These are phyloP conservation scores for Leptopilina clavipes DNA, from an alignment of 1,140 invertebrate species.

Conservation along the genomic window DNA sequence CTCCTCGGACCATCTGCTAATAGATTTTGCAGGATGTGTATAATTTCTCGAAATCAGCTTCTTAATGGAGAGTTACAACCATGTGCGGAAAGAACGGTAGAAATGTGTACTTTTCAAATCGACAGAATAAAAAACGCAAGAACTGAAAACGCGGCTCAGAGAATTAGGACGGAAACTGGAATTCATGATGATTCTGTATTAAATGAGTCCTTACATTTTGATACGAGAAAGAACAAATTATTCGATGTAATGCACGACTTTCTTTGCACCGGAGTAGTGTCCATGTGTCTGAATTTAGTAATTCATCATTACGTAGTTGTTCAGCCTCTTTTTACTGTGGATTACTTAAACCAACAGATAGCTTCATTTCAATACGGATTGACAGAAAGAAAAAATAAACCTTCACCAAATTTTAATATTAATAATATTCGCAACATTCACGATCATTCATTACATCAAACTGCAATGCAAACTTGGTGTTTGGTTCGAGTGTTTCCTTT, in stretches of 20 bases:
- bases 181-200: conserved; percentile 31
- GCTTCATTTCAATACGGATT: conserved; percentile 52
- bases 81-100: neutral
- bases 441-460: conserved; percentile 52
- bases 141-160: neutral
- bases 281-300: conserved; percentile 47
- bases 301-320: conserved; percentile 38
- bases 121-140: neutral
- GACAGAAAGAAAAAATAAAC: conserved; percentile 54
- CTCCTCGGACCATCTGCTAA: conserved; percentile 30
- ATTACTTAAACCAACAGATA: conserved; percentile 49
- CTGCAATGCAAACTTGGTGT: conserved; percentile 57
- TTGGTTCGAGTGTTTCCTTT: conserved; percentile 52
- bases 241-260: conserved; percentile 54
- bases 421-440: conserved; percentile 41
- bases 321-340: conserved; percentile 41
- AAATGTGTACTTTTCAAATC: neutral
- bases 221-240: conserved; percentile 44
- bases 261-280: conserved; percentile 48
- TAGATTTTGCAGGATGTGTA: conserved; percentile 46
- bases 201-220: conserved; percentile 43
- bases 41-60: conserved; percentile 37
- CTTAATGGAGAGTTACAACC: conserved; percentile 21
- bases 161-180: conserved; percentile 34
- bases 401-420: conserved; percentile 55